Percentiles rank a stretch among this genome's conserved stretches.
Evolutionary conservation across 2,888 invertebrate genomes (phyloP).

Genomic region (Drosophila merina): DNA sequence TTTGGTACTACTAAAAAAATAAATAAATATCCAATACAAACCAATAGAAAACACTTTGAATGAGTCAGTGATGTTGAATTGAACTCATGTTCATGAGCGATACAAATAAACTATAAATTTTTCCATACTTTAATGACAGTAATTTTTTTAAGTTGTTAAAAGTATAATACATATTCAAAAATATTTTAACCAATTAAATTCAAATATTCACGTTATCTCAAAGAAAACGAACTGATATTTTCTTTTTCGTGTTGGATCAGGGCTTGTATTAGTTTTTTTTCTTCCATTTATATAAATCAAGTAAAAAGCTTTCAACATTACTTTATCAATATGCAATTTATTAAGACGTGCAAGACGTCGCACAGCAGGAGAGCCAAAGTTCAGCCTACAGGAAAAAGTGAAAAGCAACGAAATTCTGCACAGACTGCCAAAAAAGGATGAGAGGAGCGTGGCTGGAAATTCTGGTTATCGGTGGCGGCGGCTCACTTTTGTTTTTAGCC

Average conservation of each 20-base stretch:
- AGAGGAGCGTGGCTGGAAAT: slow-evolving; percentile 68
- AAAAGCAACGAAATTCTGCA: slow-evolving; percentile 59
- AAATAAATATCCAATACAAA: neutral
- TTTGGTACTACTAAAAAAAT: slow-evolving; percentile 73
- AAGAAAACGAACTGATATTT: neutral
- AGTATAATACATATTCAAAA: no score
- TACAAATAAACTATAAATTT: neutral
- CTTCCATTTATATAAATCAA: neutral
- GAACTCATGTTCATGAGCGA: neutral
- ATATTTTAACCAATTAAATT: neutral
- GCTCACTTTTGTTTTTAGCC: slow-evolving; percentile 54
- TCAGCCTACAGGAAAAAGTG: slow-evolving; percentile 38
- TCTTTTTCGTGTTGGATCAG: neutral
- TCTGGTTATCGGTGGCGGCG: slow-evolving; percentile 70
- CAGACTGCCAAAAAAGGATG: slow-evolving; percentile 53
- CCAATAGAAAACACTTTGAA: neutral
- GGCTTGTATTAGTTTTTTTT: neutral
- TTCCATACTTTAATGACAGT: no score
- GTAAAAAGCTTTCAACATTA: neutral
- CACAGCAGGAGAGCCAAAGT: slow-evolving; percentile 23
- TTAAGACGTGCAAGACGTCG: neutral
- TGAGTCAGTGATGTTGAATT: neutral
- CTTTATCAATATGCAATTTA: neutral
- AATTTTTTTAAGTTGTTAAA: no score
- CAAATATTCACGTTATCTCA: no score